These are phyloP conservation scores for Vicugna pacos DNA, from an alignment of 2,113 vertebrate genomes.

Conservation along the genomic window DNA sequence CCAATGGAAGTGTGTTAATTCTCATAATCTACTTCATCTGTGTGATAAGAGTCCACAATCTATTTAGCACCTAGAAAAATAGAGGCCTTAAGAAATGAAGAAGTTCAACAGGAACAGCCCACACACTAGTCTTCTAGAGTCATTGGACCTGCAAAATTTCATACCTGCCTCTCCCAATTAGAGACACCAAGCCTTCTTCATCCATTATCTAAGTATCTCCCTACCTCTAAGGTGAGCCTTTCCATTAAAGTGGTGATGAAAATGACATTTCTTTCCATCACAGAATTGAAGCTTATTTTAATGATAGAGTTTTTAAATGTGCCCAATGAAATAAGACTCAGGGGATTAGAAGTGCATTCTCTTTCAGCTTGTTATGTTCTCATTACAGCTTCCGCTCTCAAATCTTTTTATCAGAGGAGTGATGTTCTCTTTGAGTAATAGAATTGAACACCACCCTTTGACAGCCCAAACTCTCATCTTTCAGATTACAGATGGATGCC, in stretches of 20 bases:
- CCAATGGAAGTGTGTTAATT: background rate
- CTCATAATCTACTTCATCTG: background rate
- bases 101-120: background rate
- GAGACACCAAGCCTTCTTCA: background rate
- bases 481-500: background rate
- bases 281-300: constrained; percentile 48
- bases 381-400: background rate
- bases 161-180: background rate
- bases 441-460: background rate
- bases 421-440: background rate
- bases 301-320: constrained; percentile 31
- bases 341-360: background rate
- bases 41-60: background rate
- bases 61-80: background rate
- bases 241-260: background rate
- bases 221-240: background rate
- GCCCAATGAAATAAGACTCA: background rate
- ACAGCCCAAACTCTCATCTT: background rate
- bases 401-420: background rate
- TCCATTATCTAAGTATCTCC: background rate
- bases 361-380: background rate
- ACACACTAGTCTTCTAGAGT: background rate
- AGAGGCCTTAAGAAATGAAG: background rate
- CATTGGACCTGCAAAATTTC: background rate
- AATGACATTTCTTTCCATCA: constrained; percentile 46